Base-by-base conservation (phyloP, 2,888 invertebrate genomes). In the Aplocera efformata region DNA sequence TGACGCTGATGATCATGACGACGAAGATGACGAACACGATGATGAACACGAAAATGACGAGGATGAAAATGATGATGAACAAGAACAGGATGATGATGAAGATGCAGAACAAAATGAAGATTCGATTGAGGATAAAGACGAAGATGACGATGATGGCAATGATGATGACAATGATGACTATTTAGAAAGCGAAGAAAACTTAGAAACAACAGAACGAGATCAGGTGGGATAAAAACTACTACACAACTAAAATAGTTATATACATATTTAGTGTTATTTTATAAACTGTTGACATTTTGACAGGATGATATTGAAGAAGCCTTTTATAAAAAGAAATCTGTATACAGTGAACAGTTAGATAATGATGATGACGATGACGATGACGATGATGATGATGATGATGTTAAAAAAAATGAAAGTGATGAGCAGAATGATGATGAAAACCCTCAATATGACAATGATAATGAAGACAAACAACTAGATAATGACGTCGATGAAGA, bases 41-140 rank as follows among this genome's bases (percentile, higher is more conserved):
- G 60, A 66, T 26, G 68, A 66, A 24, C 61, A 66, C 6, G 60
- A 65, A 35, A 65, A 72, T 30, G 60, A 76, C 29, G 63, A 74
- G 21, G 56, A 72, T 20, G 58, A 76, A 25, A 61, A 75, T 22
- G 58, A 73, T 10, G 65, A 67, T 10, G 63, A 70, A 17, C 72
- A 76, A 32, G 63, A 60, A 6, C 59, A 55, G 32, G 40, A 56
- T 22, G 53, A 58, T 20, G 49, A 60, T 31, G 51, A 65, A 6
- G 50, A 54, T 22, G 50, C 56, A 20, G 50, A 60, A 13, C 35
- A 48, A 30, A 41, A 52, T 17, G 28, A 41, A 23, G 40, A 52
- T 5, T 17, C 13, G 5, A 3, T 17, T 5, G 46, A 50, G 13
- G 41, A 64, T 11, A 58, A 64, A 10, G 44, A 52, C 20, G 53